Conservation (phyloP, 2,888 invertebrate genomes). For the Mactromeris polynyma region DNA sequence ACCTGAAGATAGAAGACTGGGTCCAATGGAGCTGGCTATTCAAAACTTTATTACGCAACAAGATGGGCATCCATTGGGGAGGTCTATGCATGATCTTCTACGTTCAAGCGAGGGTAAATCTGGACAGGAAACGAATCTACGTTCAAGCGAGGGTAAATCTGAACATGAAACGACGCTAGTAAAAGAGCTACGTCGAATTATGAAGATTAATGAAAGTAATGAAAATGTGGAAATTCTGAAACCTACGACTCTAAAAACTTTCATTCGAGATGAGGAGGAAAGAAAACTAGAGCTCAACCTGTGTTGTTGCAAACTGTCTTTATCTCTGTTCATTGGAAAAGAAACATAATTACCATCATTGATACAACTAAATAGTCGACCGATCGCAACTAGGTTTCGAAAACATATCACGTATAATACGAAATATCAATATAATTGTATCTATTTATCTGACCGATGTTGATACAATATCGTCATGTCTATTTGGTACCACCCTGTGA, state of each 20-base stretch:
- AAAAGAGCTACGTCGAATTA: conserved; percentile 41
- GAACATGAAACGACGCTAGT: conserved; percentile 20
- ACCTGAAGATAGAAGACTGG: conserved; percentile 47
- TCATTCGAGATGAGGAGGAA: conserved; percentile 41
- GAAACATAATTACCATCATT: background rate
- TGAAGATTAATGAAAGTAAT: conserved; percentile 15
- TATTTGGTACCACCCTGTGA: too few relatives aligned
- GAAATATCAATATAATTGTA: too few relatives aligned
- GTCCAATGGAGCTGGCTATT: conserved; percentile 54
- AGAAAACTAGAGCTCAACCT: background rate
- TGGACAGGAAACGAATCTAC: background rate
- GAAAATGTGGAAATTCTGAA: conserved; percentile 26
- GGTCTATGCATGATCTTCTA: conserved; percentile 38
- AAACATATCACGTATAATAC: too few relatives aligned
- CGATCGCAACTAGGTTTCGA: too few relatives aligned
- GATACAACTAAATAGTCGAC: background rate
- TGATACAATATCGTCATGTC: too few relatives aligned
- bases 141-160: background rate
- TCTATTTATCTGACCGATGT: too few relatives aligned
- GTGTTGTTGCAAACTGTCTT: conserved; percentile 9
- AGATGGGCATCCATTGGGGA: conserved; percentile 4
- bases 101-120: background rate
- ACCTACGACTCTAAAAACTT: conserved; percentile 51
- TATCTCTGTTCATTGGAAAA: background rate
- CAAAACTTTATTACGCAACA: conserved; percentile 19